Base-by-base conservation (phyloP, 2,113 vertebrate species). In the Vireo altiloquus region DNA sequence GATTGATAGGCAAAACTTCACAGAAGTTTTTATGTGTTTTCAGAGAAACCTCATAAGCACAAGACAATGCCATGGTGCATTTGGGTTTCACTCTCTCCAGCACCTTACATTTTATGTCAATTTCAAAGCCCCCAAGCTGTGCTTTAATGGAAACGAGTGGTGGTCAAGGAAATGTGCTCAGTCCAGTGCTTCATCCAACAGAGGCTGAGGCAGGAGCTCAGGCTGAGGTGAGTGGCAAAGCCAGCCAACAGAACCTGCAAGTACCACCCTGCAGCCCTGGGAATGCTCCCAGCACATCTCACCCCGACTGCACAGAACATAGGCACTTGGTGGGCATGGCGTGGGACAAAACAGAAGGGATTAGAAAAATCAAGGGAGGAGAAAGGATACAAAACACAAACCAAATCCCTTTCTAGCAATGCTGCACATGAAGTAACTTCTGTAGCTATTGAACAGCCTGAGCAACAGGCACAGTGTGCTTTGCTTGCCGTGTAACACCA, bases 301-400 rank as follows among this genome's bases (percentile, higher is more conserved):
- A 3, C n/a, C 57, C n/a, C 11, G 2, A 1, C 28, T 28, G 31
- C 50, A 40, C 28, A 57, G 30, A n/a, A 17, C 47, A 8, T 0
- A 0, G 24, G 27, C n/a, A 6, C 49, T 5, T 9, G 11, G 44
- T 49, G 40, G 11, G 56, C 69, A 82, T 10, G 16, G 35, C 0
- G 3, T 7, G 25, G 5, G 23, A 49, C 49, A 31, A 20, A 93
- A 15, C 37, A 31, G 33, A 54, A 52, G 12, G 28, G 20, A 35
- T 23, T 0, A 35, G 21, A 70, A 60, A 13, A 39, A 60, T 5
- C 46, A 52, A 56, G 65, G 12, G 24, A 56, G 65, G 12, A 22
- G 28, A 53, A 40, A 69, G 9, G 28, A 50, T 24, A 15, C 0
- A 18, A 13, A 65, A 30, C 31, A 56, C 44, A 40, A 66, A 52